These are phyloP conservation scores for Pterocles gutturalis DNA, from an alignment of 2,113 vertebrate species.

Conservation along the genomic window DNA sequence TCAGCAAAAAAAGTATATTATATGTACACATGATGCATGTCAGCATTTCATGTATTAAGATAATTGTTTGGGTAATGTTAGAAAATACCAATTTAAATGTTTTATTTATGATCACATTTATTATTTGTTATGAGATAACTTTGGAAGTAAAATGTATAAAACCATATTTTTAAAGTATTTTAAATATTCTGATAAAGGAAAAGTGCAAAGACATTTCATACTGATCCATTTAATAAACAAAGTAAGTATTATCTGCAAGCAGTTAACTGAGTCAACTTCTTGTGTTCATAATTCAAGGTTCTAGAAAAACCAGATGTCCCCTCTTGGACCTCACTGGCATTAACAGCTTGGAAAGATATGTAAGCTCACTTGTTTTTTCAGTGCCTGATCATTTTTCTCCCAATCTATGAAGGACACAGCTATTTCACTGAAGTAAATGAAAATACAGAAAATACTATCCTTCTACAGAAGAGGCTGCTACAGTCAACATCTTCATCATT, in stretches of 20 bases:
- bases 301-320: slow-evolving; percentile 13
- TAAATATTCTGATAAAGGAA: neutral
- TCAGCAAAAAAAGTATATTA: neutral
- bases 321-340: neutral
- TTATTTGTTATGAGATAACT: neutral
- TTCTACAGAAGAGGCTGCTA: neutral
- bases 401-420: neutral
- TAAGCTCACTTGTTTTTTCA: neutral
- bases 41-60: neutral
- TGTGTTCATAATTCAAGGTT: neutral
- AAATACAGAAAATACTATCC: neutral
- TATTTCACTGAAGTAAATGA: neutral
- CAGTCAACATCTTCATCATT: neutral
- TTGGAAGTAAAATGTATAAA: neutral
- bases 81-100: neutral
- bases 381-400: neutral
- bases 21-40: neutral
- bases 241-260: neutral
- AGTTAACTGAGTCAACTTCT: neutral
- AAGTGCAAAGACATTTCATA: neutral
- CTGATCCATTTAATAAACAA: neutral
- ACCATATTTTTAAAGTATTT: neutral
- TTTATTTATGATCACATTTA: neutral
- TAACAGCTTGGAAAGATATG: neutral
- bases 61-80: neutral